Conservation (phyloP, 2,797 vertebrate genomes). For the Threskiornis aethiopicus region DNA sequence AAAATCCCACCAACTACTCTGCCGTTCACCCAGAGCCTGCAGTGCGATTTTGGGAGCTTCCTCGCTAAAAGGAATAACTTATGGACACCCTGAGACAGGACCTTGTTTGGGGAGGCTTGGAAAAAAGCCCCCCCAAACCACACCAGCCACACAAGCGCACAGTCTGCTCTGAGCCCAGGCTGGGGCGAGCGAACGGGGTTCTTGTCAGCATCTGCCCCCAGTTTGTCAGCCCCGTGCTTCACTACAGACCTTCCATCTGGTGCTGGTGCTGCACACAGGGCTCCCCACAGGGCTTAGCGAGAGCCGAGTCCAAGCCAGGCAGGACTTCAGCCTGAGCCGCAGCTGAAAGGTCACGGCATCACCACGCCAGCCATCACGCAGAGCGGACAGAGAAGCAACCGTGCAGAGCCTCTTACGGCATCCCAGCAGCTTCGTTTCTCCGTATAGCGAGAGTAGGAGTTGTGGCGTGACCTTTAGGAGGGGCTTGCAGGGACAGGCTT, state of each 20-base stretch:
- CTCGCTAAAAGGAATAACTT: background rate
- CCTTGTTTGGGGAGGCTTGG: background rate
- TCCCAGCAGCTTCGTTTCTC: background rate
- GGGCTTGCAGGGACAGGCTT: background rate
- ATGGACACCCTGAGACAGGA: background rate
- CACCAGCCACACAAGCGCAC: accelerated
- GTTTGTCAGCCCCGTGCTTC: background rate
- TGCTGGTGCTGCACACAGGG: accelerated
- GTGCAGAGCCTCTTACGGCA: accelerated
- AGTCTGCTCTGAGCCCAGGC: background rate
- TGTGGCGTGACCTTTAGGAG: background rate
- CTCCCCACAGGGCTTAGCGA: background rate
- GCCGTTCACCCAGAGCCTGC: background rate
- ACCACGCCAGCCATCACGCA: background rate
- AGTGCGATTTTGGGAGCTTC: background rate
- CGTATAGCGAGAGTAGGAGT: background rate
- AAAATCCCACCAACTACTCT: background rate
- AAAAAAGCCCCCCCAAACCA: background rate
- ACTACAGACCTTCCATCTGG: background rate
- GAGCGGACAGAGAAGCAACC: background rate
- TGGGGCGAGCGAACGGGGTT: background rate
- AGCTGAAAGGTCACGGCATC: background rate
- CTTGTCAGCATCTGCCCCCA: background rate
- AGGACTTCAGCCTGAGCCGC: background rate
- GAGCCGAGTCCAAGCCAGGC: background rate